Evolutionary conservation across 1,140 invertebrate species (phyloP), one percentile per base, ranked within the genome.

Genomic region (Meteorus sp.): DNA sequence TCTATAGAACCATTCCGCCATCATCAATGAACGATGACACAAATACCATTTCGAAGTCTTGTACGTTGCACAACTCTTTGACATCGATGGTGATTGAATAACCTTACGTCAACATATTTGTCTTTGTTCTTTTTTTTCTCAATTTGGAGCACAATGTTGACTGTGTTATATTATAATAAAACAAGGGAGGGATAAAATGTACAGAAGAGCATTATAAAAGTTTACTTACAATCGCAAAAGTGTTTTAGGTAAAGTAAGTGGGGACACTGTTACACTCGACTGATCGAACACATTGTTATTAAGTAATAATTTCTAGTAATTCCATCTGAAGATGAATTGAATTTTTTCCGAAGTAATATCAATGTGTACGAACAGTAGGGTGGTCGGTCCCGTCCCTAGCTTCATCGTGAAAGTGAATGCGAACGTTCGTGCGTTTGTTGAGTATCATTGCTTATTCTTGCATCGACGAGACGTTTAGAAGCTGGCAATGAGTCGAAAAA

Each of bases 401-500:
- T 81, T 84, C 82, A 85, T 81, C 84, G 84, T 22, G 83, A 84
- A 31, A 86, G 74, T 56, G 86, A 86, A 64, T 86, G 83, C 60
- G 84, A 86, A 63, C 85, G 79, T 71, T 86, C 83, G 50, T 83
- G 79, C 41, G 77, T 68, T 53, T 78, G 74, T 61, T 78, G 75
- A 6, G 76, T 69, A 59, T 83, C 82, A 44, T 81, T 80, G 9
- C 75, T 71, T 23, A 75, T 79, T 31, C 79, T 73, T n/a, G 76
- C 70, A 50, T 85, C 82, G 62, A 85, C 85, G 57, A 94, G 77
- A 67, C 88, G 82, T 63, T 90, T 88, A 62, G 90, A 85, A 9
- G 84, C 74, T 13, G 90, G 88, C 65, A 96, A 84, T 67, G 92
- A 89, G 62, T 88, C 87, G 78, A 99, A 99, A 83, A 98, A 99